Percentiles rank a stretch among this genome's conserved stretches.
Conservation (phyloP, 1,140 invertebrate genomes). For the Mizuhopecten yessoensis region DNA sequence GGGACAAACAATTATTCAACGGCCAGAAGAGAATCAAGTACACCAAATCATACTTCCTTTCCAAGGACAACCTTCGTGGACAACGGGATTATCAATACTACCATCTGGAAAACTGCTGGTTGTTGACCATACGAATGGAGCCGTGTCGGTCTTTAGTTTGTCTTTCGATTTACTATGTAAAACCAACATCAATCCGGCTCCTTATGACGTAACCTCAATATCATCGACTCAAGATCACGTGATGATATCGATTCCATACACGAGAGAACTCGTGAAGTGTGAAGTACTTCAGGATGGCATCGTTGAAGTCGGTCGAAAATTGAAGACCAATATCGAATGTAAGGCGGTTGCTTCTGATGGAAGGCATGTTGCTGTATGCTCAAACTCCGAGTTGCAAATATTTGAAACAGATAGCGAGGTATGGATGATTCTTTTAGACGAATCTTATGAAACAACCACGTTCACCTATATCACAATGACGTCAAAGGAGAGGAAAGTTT, state of each 20-base stretch:
- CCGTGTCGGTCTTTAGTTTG: not conserved
- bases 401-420: no score
- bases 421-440: constrained; percentile 47
- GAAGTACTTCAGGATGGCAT: not conserved
- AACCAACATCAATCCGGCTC: no score
- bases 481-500: constrained; percentile 41
- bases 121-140: not conserved
- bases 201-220: constrained; percentile 55
- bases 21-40: not conserved
- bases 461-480: constrained; percentile 51
- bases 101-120: not conserved
- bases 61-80: not conserved
- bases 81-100: not conserved
- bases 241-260: not conserved
- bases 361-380: constrained; percentile 48
- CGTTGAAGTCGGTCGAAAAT: not conserved
- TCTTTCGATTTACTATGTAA: not conserved
- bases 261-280: no score
- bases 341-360: no score
- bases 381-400: constrained; percentile 46
- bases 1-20: not conserved
- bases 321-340: not conserved
- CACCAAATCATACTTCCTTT: not conserved
- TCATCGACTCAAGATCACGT: not conserved
- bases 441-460: constrained; percentile 50